Evolutionary conservation across 2,797 vertebrate genomes (phyloP), one percentile per base, ranked within the genome.

Genomic region (Saxicola maurus): DNA sequence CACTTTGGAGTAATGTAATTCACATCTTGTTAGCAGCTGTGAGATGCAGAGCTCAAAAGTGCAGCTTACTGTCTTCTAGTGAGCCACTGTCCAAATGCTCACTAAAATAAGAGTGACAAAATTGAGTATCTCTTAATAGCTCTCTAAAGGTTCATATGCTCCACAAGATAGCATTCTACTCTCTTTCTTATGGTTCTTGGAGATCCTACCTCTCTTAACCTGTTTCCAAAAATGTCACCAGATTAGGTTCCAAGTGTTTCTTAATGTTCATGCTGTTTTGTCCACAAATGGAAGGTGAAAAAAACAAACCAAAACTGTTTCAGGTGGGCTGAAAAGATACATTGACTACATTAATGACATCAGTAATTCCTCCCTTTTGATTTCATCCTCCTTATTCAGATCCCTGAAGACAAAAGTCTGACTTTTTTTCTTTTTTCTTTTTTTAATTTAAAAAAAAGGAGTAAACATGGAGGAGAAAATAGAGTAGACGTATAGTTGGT

Each of bases 341-440:
- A 9, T 11, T 45, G 15, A 62, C 21, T 49, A 13, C 21, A 31
- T 15, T 72, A 46, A 1, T 7, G 46, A 12, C 10, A 52, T 6
- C 15, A 64, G 2, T 43, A 67, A 42, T 61, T 60, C 2, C 8
- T 28, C 16, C 42, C 13, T 64, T 21, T 62, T 80, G 18, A 3
- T 77, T 78, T 52, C 11, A 67, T 12, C 2, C 2, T 33, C 4
- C 1, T 81, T 84, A 52, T 75, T 68, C 3, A 7, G 11, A 61
- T 18, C 2, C 1, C 9, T 2, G 3, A 37, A 56, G 4, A 37
- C 60, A 73, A 66, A 43, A 1, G 0, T 3, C 3, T 30, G 7
- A 11, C 31, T 5, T 21, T 28, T 31, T 45, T 25, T 6, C 0
- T 17, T 8, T 19, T 18, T 48, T 17, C 1, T 10, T 37, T 64